Percentiles rank a stretch among this genome's conserved stretches.
These are phyloP conservation scores for Proteles cristata DNA, from an alignment of 2,113 vertebrate genomes.

Conservation along the genomic window DNA sequence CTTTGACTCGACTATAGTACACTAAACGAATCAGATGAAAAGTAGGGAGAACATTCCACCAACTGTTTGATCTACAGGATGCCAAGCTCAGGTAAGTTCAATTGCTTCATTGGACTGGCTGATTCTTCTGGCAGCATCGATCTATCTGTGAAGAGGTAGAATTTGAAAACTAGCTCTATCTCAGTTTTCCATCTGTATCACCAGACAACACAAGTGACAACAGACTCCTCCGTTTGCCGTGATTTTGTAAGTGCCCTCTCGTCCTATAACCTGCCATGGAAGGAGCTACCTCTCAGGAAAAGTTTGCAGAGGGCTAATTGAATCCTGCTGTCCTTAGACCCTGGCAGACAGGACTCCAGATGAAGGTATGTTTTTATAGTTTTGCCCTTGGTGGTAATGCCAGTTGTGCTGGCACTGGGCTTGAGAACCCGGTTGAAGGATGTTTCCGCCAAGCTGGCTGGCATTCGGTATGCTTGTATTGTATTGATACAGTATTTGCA, in stretches of 20 bases:
- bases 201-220: not conserved
- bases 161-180: not conserved
- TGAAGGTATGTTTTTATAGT: not conserved
- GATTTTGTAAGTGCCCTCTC: not conserved
- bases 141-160: not conserved
- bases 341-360: not conserved
- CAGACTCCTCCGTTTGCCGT: not conserved
- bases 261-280: not conserved
- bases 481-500: conserved; percentile 46
- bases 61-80: not conserved
- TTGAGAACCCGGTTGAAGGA: not conserved
- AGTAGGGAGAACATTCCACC: not conserved
- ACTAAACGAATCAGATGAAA: not conserved
- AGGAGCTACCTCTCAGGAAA: not conserved
- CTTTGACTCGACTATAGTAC: not conserved
- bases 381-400: not conserved
- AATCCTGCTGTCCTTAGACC: not conserved
- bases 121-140: not conserved
- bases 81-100: not conserved
- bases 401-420: not conserved
- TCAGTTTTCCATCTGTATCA: not conserved
- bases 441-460: conserved; percentile 18
- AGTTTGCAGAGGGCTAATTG: not conserved
- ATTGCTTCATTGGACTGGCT: not conserved
- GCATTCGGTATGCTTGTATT: not conserved